phyloP scores from a whole-genome alignment of 1,140 invertebrate genomes.

The Akabosia matsudoensis region DNA sequence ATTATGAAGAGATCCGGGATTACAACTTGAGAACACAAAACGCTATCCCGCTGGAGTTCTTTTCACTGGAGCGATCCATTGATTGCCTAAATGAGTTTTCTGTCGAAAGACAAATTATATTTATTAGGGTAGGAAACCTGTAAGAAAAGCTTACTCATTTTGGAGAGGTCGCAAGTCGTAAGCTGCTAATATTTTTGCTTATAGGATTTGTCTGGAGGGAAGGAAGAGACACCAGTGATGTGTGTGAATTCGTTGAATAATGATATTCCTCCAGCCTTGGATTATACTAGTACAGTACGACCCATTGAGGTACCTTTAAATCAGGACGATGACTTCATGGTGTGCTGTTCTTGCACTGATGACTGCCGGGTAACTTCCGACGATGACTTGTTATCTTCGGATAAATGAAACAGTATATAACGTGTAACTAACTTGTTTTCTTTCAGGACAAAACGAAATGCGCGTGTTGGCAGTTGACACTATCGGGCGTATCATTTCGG shows the following conservation, averaged over 20 bases:
- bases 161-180: too few species aligned
- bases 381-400: background rate
- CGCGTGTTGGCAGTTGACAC: slow-evolving; percentile 84
- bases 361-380: slow-evolving; percentile 69
- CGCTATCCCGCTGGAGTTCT: background rate
- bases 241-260: slow-evolving; percentile 87
- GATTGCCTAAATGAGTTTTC: background rate
- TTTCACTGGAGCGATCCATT: background rate
- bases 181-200: too few species aligned
- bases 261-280: slow-evolving; percentile 73
- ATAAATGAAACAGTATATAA: too few species aligned
- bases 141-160: background rate
- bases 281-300: slow-evolving; percentile 79
- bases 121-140: background rate
- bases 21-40: background rate
- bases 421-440: too few species aligned
- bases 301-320: slow-evolving; percentile 83
- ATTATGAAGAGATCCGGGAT: background rate
- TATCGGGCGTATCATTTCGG: slow-evolving; percentile 60
- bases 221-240: slow-evolving; percentile 81
- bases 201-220: slow-evolving; percentile 69
- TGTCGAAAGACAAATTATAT: background rate
- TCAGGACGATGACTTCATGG: slow-evolving; percentile 79
- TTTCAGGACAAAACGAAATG: slow-evolving; percentile 79
- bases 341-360: slow-evolving; percentile 86